phyloP scores from a whole-genome alignment of 2,888 invertebrate species.

The Tetheella fluctuosa region DNA sequence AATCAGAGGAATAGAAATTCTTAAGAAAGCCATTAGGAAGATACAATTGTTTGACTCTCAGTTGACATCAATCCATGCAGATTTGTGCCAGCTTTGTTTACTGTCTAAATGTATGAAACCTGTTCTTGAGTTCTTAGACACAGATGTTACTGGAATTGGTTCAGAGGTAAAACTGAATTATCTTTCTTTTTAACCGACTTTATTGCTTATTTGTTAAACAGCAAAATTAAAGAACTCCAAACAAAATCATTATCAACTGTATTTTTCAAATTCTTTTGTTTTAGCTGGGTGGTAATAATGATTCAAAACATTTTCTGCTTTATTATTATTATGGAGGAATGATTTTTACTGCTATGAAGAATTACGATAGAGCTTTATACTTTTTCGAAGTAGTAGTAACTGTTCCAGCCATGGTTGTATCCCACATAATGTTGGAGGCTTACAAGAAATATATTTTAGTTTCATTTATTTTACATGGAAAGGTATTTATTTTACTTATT shows the following conservation, averaged over 20 bases:
- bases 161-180: constrained; percentile 85
- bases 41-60: constrained; percentile 94
- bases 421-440: constrained; percentile 98
- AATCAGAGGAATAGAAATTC: constrained; percentile 91
- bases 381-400: constrained; percentile 98
- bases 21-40: constrained; percentile 93
- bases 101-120: constrained; percentile 96
- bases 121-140: constrained; percentile 93
- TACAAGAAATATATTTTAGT: constrained; percentile 98
- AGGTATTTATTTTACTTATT: constrained; percentile 81
- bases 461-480: constrained; percentile 95
- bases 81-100: constrained; percentile 95
- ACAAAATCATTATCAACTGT: not conserved
- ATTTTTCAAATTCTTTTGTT: constrained; percentile 32
- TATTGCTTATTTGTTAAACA: not conserved
- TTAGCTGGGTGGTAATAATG: constrained; percentile 89
- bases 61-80: constrained; percentile 96
- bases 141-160: constrained; percentile 96
- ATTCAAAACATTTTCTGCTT: constrained; percentile 94
- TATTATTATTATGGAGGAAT: constrained; percentile 99
- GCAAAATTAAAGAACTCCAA: not conserved
- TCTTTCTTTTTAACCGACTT: constrained; percentile 1
- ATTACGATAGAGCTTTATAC: constrained; percentile 95
- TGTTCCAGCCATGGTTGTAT: constrained; percentile 96
- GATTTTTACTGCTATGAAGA: constrained; percentile 97